phyloP scores from a whole-genome alignment of 2,797 vertebrate species.

The Fratercula arctica region DNA sequence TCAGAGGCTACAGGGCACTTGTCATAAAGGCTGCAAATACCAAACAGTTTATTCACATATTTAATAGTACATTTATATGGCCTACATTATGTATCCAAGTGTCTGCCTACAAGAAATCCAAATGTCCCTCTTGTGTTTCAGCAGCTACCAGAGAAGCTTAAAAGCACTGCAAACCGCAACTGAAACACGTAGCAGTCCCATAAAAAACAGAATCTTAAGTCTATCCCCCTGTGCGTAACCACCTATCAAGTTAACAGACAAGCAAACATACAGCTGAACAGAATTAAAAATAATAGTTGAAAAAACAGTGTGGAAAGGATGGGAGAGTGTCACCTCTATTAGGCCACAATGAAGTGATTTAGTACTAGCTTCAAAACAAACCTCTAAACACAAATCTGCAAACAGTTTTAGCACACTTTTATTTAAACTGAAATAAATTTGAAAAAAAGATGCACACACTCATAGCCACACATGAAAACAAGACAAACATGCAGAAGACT shows the following conservation, averaged over 20 bases:
- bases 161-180: neutral
- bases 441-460: neutral
- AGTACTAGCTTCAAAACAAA: neutral
- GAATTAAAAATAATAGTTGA: neutral
- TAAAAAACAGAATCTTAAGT: neutral
- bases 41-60: neutral
- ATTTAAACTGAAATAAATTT: neutral
- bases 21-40: neutral
- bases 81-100: neutral
- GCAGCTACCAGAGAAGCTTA: neutral
- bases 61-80: neutral
- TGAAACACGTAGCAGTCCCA: accelerated
- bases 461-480: neutral
- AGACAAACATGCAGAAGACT: neutral
- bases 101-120: neutral
- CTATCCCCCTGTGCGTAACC: neutral
- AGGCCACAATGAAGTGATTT: neutral
- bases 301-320: neutral
- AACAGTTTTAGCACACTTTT: neutral
- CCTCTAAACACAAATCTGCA: neutral
- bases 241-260: neutral
- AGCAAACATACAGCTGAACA: neutral
- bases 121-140: neutral
- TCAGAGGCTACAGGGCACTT: neutral
- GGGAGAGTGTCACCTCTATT: neutral